A percentile compares a stretch with the other conserved stretches of the same genome.
These are phyloP conservation scores for Pinctada fucata DNA, from an alignment of 2,888 invertebrate species.

Conservation along the genomic window DNA sequence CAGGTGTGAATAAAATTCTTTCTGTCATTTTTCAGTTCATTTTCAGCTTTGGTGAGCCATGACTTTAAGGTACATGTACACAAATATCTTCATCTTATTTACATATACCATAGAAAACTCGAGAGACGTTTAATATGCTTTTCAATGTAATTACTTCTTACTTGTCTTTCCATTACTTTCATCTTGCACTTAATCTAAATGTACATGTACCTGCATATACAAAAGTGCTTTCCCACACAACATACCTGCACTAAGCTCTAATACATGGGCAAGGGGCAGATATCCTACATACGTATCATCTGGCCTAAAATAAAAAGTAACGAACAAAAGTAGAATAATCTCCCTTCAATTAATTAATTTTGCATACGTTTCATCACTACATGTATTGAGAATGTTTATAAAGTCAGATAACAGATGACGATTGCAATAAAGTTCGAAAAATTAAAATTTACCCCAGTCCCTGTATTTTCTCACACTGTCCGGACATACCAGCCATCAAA, in stretches of 20 bases:
- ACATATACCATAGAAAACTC: too few relatives aligned
- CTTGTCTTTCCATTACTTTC: too few relatives aligned
- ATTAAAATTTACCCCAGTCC: constrained; percentile 69
- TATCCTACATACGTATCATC: constrained; percentile 93
- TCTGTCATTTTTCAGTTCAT: too few relatives aligned
- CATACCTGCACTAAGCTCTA: constrained; percentile 91
- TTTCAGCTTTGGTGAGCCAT: too few relatives aligned
- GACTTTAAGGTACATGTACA: too few relatives aligned
- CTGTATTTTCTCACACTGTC: constrained; percentile 75
- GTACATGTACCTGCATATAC: neutral
- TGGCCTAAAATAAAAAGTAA: constrained; percentile 49
- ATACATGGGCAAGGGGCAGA: constrained; percentile 96
- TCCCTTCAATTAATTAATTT: neutral
- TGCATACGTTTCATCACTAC: neutral
- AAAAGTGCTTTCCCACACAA: constrained; percentile 1
- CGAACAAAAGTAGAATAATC: neutral
- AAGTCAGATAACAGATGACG: neutral
- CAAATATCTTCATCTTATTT: too few relatives aligned
- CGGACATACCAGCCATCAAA: constrained; percentile 77
- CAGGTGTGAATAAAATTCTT: too few relatives aligned
- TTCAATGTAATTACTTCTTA: too few relatives aligned
- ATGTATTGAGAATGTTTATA: neutral
- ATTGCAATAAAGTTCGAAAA: neutral
- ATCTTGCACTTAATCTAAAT: neutral
- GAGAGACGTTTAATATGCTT: too few relatives aligned